phyloP scores from a whole-genome alignment of 2,797 vertebrate genomes.

The Emys orbicularis region DNA sequence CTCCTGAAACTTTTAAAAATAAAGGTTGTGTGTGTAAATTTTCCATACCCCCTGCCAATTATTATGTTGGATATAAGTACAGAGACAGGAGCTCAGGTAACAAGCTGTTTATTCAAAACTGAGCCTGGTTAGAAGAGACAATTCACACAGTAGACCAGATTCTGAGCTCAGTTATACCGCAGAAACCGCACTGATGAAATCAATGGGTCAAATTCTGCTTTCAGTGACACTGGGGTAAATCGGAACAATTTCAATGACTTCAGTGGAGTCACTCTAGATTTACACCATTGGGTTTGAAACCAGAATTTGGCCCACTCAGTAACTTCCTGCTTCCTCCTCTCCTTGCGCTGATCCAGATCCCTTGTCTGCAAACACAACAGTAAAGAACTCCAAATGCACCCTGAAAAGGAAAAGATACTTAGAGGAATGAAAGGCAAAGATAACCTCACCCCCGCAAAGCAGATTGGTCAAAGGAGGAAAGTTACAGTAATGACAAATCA shows the following conservation, averaged over 20 bases:
- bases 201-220: neutral
- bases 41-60: neutral
- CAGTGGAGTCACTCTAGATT: neutral
- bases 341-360: neutral
- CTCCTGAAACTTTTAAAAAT: neutral
- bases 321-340: neutral
- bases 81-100: neutral
- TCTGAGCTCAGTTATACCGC: neutral
- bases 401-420: neutral
- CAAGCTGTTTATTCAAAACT: neutral
- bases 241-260: neutral
- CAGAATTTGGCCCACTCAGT: neutral
- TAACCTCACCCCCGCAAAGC: accelerated
- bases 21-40: accelerated
- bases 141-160: neutral
- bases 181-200: neutral
- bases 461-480: conserved; percentile 1
- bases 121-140: conserved; percentile 16
- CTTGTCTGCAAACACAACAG: neutral
- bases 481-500: conserved; percentile 35
- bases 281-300: accelerated
- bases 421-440: conserved; percentile 40
- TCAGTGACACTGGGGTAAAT: neutral
- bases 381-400: neutral
- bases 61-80: conserved; percentile 10